Percentiles rank a stretch among this genome's conserved stretches.
Conservation (phyloP, 1,140 invertebrate genomes). For the Drosophila sechellia region DNA sequence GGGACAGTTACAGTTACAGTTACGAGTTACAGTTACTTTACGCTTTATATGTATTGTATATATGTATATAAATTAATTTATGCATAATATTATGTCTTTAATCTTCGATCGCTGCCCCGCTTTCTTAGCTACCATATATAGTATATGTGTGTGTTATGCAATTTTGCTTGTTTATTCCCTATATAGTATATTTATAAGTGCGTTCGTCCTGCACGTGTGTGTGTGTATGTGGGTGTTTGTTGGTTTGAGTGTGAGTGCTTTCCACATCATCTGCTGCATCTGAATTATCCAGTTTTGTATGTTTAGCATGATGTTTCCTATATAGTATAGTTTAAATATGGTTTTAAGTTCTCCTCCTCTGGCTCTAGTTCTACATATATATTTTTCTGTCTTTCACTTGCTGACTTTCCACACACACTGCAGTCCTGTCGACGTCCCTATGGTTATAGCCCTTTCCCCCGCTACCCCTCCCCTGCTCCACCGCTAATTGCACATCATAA, state of each 20-base stretch:
- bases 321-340: constrained; percentile 38
- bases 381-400: constrained; percentile 35
- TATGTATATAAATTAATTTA: constrained; percentile 70
- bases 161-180: constrained; percentile 49
- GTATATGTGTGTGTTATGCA: constrained; percentile 36
- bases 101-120: constrained; percentile 54
- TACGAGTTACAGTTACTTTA: constrained; percentile 63
- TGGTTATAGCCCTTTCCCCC: constrained; percentile 1
- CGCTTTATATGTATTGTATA: constrained; percentile 54
- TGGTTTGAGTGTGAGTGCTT: constrained; percentile 21
- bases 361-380: not conserved
- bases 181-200: constrained; percentile 36
- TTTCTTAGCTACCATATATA: constrained; percentile 41
- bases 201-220: constrained; percentile 9
- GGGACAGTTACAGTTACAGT: constrained; percentile 43
- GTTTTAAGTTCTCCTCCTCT: constrained; percentile 27
- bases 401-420: constrained; percentile 20
- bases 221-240: constrained; percentile 19
- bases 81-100: constrained; percentile 68
- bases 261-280: constrained; percentile 18
- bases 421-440: constrained; percentile 21
- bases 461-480: constrained; percentile 1
- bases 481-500: constrained; percentile 63
- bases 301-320: constrained; percentile 25
- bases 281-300: constrained; percentile 25